Base-by-base conservation (phyloP, 2,113 vertebrate species). In the Empidonax alnorum region DNA sequence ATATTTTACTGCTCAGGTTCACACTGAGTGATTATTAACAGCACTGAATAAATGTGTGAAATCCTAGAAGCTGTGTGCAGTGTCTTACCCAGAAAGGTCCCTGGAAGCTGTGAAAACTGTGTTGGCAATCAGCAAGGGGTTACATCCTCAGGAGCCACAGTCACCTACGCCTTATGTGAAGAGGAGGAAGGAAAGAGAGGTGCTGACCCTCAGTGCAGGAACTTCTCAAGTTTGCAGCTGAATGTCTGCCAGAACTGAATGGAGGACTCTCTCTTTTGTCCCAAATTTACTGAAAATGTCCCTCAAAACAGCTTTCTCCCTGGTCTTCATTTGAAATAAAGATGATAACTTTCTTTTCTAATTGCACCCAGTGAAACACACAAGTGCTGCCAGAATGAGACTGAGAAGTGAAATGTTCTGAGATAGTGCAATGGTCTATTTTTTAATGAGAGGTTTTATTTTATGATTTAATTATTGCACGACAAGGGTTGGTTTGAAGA, bases 391-490 rank as follows among this genome's bases (percentile, higher is more conserved):
- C 44, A 52, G 52, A 55, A 66, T 67, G 55, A 10, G 44, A 44
- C 39, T 41, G 46, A 69, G 35, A 35, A 35, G 35, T 35, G 35
- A 35, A 35, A 35, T 19, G 22, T 77, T 84, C 39, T 71, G 61
- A 77, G 35, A 65, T 47, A 35, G 22, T 69, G 25, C 44, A 65
- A 5, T 14, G 50, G 30, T 28, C 4, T 19, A 50, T 33, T 49
- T 13, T 35, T 58, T 71, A 31, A 44, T 50, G 55, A 66, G 41
- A 87, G 50, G 53, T 23, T 93, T 89, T 84, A 50, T 55, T 93
- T 94, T 71, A 27, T 85, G 49, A 71, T 85, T 95, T 91, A 69
- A 76, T 80, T 94, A 62, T 63, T 83, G 30, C 42, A 53, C 52
- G 75, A 31, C 58, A 80, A 47, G 16, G 22, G 27, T 55, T 90